Conservation (phyloP, 2,888 invertebrate species). For the Agonopterix heracliana region DNA sequence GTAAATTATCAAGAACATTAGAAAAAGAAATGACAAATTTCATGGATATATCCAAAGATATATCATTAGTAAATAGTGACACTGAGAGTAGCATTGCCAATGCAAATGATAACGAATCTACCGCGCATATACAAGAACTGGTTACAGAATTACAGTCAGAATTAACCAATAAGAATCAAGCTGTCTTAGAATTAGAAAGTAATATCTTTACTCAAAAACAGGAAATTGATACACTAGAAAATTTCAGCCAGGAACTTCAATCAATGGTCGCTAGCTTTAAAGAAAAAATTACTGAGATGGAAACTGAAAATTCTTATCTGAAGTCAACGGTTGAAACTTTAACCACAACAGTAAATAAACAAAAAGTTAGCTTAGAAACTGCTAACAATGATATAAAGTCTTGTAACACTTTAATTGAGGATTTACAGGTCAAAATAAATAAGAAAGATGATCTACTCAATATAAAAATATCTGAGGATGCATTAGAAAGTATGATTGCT, state of each 20-base stretch:
- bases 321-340: constrained; percentile 45
- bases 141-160: constrained; percentile 36
- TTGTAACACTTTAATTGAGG: constrained; percentile 45
- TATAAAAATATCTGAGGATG: constrained; percentile 30
- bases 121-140: constrained; percentile 25
- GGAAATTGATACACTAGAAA: constrained; percentile 43
- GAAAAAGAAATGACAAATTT: constrained; percentile 26
- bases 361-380: constrained; percentile 36
- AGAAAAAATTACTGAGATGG: constrained; percentile 32
- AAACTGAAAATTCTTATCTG: constrained; percentile 44
- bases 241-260: constrained; percentile 35
- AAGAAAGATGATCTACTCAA: constrained; percentile 30
- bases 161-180: constrained; percentile 34
- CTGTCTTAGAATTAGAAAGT: constrained; percentile 41
- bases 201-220: constrained; percentile 37
- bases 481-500: constrained; percentile 45
- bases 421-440: constrained; percentile 44
- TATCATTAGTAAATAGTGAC: constrained; percentile 51
- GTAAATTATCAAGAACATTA: constrained; percentile 26
- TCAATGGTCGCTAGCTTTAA: constrained; percentile 31
- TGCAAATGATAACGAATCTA: constrained; percentile 25
- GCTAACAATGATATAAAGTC: constrained; percentile 45
- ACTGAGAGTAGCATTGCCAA: constrained; percentile 38
- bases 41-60: constrained; percentile 52
- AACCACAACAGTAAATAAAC: constrained; percentile 43